A percentile compares a stretch with the other conserved stretches of the same genome.
Evolutionary conservation across 2,113 vertebrate species (phyloP).

Genomic region (Callithrix jacchus): DNA sequence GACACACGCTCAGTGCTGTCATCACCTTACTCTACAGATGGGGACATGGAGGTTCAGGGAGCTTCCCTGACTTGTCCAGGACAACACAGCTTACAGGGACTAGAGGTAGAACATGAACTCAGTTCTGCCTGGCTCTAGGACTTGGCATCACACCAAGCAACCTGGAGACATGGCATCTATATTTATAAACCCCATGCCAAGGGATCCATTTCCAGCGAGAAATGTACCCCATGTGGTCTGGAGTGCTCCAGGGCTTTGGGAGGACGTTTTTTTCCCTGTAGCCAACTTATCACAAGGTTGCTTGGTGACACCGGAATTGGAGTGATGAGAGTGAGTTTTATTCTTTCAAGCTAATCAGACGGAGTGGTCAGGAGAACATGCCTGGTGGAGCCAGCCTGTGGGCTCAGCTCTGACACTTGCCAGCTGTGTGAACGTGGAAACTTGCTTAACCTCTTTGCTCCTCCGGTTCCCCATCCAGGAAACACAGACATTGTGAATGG

Average conservation of each 20-base stretch:
- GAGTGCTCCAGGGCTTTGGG: not conserved
- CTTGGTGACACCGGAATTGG: not conserved
- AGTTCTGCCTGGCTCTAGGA: not conserved
- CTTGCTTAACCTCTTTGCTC: not conserved
- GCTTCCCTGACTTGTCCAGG: not conserved
- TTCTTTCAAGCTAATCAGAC: not conserved
- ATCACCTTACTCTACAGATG: not conserved
- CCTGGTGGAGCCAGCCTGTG: not conserved
- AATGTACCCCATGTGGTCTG: rapidly evolving
- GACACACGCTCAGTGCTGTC: rapidly evolving
- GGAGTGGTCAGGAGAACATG: not conserved
- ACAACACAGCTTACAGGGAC: too few species aligned
- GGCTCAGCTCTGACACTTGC: not conserved
- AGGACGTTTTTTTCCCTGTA: rapidly evolving
- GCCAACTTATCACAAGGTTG: not conserved
- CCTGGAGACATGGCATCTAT: not conserved
- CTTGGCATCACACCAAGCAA: not conserved
- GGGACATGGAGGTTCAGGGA: not conserved
- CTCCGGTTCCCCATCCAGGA: not conserved
- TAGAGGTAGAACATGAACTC: not conserved
- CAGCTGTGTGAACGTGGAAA: not conserved
- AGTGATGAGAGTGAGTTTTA: not conserved
- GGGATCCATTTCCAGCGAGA: not conserved
- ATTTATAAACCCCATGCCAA: not conserved
- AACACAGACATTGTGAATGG: not conserved